Percentiles rank a stretch among this genome's conserved stretches.
These are phyloP conservation scores for Atherinomorus stipes DNA, from an alignment of 2,113 vertebrate species.

Conservation along the genomic window DNA sequence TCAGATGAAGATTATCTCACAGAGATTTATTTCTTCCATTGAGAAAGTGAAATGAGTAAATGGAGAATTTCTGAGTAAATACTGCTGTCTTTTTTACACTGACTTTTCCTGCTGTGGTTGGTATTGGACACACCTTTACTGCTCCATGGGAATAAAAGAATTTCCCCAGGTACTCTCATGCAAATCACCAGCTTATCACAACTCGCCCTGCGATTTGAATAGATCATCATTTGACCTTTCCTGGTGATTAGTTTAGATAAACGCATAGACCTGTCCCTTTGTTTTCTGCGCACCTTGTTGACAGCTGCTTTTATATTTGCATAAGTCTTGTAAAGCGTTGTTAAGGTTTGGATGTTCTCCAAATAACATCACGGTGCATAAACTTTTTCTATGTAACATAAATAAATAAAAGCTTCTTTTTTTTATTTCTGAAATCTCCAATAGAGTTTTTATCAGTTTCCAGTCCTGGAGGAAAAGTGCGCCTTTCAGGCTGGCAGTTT, in stretches of 20 bases:
- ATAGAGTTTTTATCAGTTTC: background rate
- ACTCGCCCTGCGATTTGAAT: constrained; percentile 41
- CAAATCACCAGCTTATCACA: constrained; percentile 36
- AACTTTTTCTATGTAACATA: too few relatives aligned
- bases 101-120: constrained; percentile 2
- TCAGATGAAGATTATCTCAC: too few relatives aligned
- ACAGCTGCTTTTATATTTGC: constrained; percentile 36
- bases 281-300: background rate
- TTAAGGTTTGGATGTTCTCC: background rate
- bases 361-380: background rate
- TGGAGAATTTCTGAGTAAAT: background rate
- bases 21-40: background rate
- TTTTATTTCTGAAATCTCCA: background rate
- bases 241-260: constrained; percentile 40
- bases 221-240: constrained; percentile 19
- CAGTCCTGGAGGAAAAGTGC: background rate
- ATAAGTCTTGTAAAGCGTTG: background rate
- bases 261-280: constrained; percentile 8
- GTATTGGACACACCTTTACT: constrained; percentile 21
- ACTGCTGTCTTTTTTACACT: background rate
- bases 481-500: constrained; percentile 6
- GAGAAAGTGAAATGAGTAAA: constrained; percentile 30
- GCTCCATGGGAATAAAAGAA: background rate
- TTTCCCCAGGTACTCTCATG: constrained; percentile 54
- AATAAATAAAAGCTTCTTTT: too few relatives aligned